Evolutionary conservation across 2,888 invertebrate genomes (phyloP), one percentile per base, ranked within the genome.

Genomic region (Ormyrus nitidulus): DNA sequence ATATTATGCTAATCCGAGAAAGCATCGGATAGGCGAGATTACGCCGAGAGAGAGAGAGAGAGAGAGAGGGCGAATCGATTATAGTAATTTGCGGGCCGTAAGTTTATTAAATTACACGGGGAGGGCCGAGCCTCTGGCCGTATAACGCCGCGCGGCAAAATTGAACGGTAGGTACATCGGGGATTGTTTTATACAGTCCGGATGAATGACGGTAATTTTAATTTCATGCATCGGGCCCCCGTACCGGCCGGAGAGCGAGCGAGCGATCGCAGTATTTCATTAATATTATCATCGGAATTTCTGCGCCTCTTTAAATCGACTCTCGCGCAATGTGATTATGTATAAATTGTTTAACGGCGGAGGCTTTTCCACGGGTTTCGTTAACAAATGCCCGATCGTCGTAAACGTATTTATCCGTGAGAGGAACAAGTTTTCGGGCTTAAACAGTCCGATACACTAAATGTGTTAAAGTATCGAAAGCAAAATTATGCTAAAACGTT

Each of bases 1-100:
- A 82, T 82, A 80, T 82, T 79, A 83, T 83, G 83, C 82, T 83
- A 83, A 83, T 82, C 70, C 77, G 79, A 74, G 77, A 80, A 81
- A 73, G 74, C 65, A 79, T 72, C 62, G 75, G 75, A 71, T 73
- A 62, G 49, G n/a, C 6, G 9, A 62, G 44, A 19, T 34, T 34
- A 34, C 34, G 34, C 34, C 34, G 8, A 61, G 19, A 61, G 19
- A 64, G 48, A 61, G 19, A 61, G 5, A 46, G 48, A 62, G 46
- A 44, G 7, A 46, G 34, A 56, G 49, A n/a, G 62, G 53, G 74
- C 79, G 79, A 83, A 81, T 83, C 79, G 79, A 83, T 82, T 82
- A 82, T 70, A 69, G 78, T 82, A 80, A 82, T 82, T 83, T 81
- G 79, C 72, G 75, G 70, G 58, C 58, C 66, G 72, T 72, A 76